These are phyloP conservation scores for Idris sp. DNA, from an alignment of 1,140 invertebrate species.

Conservation along the genomic window DNA sequence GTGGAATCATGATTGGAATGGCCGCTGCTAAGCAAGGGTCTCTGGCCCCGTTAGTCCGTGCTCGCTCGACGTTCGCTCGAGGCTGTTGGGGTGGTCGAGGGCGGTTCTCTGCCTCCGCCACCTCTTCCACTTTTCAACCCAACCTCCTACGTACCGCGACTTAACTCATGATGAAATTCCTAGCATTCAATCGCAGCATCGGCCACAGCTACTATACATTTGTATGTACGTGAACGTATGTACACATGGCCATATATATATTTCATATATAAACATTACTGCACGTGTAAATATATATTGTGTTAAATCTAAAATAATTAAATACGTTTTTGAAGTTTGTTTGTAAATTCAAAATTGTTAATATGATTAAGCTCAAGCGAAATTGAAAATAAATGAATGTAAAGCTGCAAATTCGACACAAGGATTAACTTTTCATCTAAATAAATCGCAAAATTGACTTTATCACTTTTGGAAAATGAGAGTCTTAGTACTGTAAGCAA, in stretches of 20 bases:
- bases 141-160: slow-evolving; percentile 69
- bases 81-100: slow-evolving; percentile 68
- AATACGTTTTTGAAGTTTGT: too few relatives aligned
- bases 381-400: too few relatives aligned
- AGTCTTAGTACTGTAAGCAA: too few relatives aligned
- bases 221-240: slow-evolving; percentile 23
- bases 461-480: too few relatives aligned
- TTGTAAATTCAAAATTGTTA: too few relatives aligned
- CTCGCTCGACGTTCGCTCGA: slow-evolving; percentile 56
- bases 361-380: too few relatives aligned
- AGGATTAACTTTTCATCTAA: too few relatives aligned
- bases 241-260: slow-evolving; percentile 13
- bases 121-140: slow-evolving; percentile 65
- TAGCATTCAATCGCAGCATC: slow-evolving; percentile 78
- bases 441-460: too few relatives aligned
- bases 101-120: slow-evolving; percentile 69
- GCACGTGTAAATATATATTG: too few relatives aligned
- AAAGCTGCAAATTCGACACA: too few relatives aligned
- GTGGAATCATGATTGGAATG: slow-evolving; percentile 79
- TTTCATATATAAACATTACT: neutral
- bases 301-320: too few relatives aligned
- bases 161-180: slow-evolving; percentile 79
- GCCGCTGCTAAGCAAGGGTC: slow-evolving; percentile 77
- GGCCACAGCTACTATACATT: slow-evolving; percentile 68
- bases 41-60: slow-evolving; percentile 70